These are phyloP conservation scores for Zaprionus kolodkinae DNA, from an alignment of 1,140 invertebrate species.

Conservation along the genomic window DNA sequence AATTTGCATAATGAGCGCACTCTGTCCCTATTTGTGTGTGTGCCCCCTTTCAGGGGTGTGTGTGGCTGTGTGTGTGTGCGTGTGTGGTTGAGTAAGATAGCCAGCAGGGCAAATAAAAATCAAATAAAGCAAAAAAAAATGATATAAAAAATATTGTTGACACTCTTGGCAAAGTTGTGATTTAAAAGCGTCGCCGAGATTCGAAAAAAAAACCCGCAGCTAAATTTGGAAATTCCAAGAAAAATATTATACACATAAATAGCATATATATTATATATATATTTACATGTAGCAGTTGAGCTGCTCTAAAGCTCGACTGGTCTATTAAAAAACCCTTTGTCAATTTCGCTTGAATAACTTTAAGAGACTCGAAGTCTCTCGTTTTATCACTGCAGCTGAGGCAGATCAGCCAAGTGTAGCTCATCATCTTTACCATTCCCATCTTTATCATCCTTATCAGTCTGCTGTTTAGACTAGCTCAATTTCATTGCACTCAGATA, in stretches of 20 bases:
- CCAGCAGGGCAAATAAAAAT: slow-evolving; percentile 48
- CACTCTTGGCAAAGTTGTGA: slow-evolving; percentile 66
- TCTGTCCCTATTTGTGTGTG: slow-evolving; percentile 34
- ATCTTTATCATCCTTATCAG: neutral
- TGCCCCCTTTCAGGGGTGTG: neutral
- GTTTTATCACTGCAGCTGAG: neutral
- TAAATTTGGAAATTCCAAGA: slow-evolving; percentile 37
- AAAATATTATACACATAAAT: neutral
- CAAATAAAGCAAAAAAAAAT: slow-evolving; percentile 60
- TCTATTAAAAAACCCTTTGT: slow-evolving; percentile 10
- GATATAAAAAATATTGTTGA: slow-evolving; percentile 73
- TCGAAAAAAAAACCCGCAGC: neutral
- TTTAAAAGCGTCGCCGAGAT: slow-evolving; percentile 39
- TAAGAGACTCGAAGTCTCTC: slow-evolving; percentile 3
- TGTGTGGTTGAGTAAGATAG: slow-evolving; percentile 29
- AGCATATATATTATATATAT: neutral
- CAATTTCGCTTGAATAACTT: slow-evolving; percentile 7
- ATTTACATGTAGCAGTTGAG: neutral
- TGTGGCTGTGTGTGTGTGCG: neutral
- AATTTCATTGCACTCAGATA: neutral
- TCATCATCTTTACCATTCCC: neutral
- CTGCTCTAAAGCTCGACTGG: too few species aligned
- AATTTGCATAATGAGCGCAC: slow-evolving; percentile 78
- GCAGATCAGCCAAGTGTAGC: neutral
- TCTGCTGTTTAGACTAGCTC: neutral